Conservation (phyloP, 2,888 invertebrate species). For the Perizoma affinitatum region DNA sequence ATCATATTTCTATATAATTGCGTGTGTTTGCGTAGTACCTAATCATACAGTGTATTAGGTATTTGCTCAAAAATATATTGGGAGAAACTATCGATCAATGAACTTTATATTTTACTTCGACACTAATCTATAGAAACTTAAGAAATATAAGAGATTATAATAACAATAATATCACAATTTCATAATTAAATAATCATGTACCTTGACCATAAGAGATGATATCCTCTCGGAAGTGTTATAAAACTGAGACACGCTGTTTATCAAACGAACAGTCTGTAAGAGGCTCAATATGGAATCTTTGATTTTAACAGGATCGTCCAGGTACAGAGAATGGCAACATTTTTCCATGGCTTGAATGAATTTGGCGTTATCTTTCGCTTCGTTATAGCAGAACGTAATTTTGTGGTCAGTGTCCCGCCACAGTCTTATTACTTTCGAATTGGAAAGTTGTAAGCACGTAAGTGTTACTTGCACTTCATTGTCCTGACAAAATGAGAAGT, state of each 20-base stretch:
- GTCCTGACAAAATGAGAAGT: conserved; percentile 69
- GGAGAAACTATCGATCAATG: no score
- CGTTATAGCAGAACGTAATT: conserved; percentile 97
- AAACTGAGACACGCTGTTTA: conserved; percentile 97
- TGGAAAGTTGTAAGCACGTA: conserved; percentile 89
- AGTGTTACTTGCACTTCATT: conserved; percentile 91
- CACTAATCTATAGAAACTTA: no score
- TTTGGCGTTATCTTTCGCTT: conserved; percentile 97
- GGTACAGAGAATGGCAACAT: conserved; percentile 95
- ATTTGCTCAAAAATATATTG: no score
- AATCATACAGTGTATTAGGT: no score
- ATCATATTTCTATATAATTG: no score
- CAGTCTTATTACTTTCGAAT: conserved; percentile 90
- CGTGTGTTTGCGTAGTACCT: no score
- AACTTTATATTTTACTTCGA: no score
- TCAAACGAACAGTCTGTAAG: conserved; percentile 95
- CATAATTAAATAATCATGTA: conserved; percentile 50
- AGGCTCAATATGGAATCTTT: conserved; percentile 94
- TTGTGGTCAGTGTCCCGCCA: conserved; percentile 95
- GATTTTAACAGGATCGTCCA: conserved; percentile 97
- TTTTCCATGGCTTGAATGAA: conserved; percentile 96
- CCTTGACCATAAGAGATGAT: conserved; percentile 98
- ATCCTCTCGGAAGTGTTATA: conserved; percentile 98
- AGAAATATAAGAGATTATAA: no score
- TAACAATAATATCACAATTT: no score